phyloP scores from a whole-genome alignment of 2,113 vertebrate species.

The Castor canadensis region DNA sequence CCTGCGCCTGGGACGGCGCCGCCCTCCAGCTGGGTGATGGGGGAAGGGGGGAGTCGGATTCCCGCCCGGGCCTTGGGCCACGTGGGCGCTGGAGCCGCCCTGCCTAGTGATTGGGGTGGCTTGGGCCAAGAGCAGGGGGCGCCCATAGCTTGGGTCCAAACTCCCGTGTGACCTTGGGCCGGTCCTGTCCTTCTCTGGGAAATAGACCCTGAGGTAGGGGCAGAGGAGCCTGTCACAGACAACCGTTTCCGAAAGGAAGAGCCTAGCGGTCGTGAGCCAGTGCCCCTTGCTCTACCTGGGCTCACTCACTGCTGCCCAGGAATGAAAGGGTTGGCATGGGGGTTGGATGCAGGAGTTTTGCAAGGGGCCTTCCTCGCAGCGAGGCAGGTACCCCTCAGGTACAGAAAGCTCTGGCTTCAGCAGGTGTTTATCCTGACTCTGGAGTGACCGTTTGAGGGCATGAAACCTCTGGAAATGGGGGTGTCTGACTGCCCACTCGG shows the following conservation, averaged over 20 bases:
- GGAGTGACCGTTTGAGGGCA: neutral
- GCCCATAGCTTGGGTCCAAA: neutral
- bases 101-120: conserved; percentile 22
- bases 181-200: conserved; percentile 51
- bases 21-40: conserved; percentile 57
- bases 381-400: neutral
- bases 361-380: neutral
- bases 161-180: conserved; percentile 76
- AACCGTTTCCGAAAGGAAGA: neutral
- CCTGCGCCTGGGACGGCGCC: conserved; percentile 12
- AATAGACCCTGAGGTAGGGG: neutral
- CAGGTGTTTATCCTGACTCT: conserved; percentile 24
- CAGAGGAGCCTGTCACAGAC: neutral
- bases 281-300: neutral
- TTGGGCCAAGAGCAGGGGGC: neutral
- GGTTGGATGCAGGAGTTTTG: neutral
- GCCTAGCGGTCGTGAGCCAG: neutral
- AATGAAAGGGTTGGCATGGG: neutral
- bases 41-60: conserved; percentile 45
- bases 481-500: neutral
- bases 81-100: conserved; percentile 69
- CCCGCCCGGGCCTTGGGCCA: conserved; percentile 69
- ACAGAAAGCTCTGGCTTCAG: neutral
- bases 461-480: neutral
- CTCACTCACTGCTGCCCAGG: neutral